Base-by-base conservation (phyloP, 2,113 vertebrate species). In the Paradoxurus hermaphroditus region DNA sequence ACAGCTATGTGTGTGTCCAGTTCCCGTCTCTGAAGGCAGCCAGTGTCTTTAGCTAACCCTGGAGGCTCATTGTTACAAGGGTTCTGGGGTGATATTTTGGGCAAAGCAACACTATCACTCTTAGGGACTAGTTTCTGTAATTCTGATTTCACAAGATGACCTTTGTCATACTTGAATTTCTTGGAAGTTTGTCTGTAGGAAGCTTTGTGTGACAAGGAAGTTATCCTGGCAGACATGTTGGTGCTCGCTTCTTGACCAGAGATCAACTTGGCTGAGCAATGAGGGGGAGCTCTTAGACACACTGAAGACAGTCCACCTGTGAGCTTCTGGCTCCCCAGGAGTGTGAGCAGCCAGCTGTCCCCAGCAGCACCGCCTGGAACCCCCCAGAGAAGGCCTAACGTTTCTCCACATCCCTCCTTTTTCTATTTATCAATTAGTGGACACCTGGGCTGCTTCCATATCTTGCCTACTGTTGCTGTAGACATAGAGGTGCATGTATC, bases 281-380 rank as follows among this genome's bases (percentile, higher is more conserved):
- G 98, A 53, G 98, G 99, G 98, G 6, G 56, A 59, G 98, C 98
- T 90, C 98, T 98, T 62, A 98, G 99, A 72, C 98, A 97, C 1
- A 98, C 98, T 23, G 98, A 95, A 56, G 98, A 93, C 21, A 97
- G 97, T 91, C 83, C 97, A 56, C 97, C 98, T 98, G 98, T 27
- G 94, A 98, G 97, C 98, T 98, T 49, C 49, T 49, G 12, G 49
- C 56, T 59, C 21, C 7, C 8, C 56, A 59, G 56, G 18, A 8
- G 56, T 7, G 21, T 59, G 56, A 59, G 56, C 56, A 23, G 56
- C 56, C 56, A 59, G 56, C 56, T 59, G 56, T 59, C 56, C 56
- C 56, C 56, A 8, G 21, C 56, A 59, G 56, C 56, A 59, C 56
- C 23, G 56, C 56, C 56, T 59, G 56, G 21, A 59, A 59, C 56